Evolutionary conservation across 2,797 vertebrate genomes (phyloP).

Genomic region (Gymnoscopelus braueri): DNA sequence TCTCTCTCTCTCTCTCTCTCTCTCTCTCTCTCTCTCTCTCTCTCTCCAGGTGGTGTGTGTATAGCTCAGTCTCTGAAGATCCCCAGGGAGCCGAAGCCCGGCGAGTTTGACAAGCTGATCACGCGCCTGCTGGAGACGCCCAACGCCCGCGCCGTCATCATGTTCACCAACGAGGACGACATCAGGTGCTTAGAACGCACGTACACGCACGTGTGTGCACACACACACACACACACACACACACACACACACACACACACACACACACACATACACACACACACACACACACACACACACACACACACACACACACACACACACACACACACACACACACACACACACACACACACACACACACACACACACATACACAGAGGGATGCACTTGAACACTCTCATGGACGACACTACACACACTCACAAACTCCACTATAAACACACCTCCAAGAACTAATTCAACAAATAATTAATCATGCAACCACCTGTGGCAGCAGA

Average conservation of each 20-base stretch:
- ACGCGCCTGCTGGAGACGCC: conserved; percentile 92
- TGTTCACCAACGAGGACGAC: conserved; percentile 97
- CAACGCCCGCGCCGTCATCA: conserved; percentile 92
- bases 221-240: background rate
- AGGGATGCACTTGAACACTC: background rate
- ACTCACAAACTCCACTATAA: no score
- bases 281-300: background rate
- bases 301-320: background rate
- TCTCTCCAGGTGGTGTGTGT: conserved; percentile 89
- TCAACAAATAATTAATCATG: no score
- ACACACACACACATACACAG: background rate
- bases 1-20: no score
- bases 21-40: no score
- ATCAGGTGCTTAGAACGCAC: conserved; percentile 83
- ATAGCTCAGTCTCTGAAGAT: conserved; percentile 97
- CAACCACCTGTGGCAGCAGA: background rate
- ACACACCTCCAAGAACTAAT: background rate
- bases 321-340: background rate
- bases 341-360: background rate
- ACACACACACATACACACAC: background rate
- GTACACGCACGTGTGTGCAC: background rate
- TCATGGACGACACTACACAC: no score
- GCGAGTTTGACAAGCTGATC: conserved; percentile 96
- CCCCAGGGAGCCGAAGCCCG: conserved; percentile 90
- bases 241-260: background rate